These are phyloP conservation scores for Craseonycteris thonglongyai DNA, from an alignment of 2,113 vertebrate species.

Conservation along the genomic window DNA sequence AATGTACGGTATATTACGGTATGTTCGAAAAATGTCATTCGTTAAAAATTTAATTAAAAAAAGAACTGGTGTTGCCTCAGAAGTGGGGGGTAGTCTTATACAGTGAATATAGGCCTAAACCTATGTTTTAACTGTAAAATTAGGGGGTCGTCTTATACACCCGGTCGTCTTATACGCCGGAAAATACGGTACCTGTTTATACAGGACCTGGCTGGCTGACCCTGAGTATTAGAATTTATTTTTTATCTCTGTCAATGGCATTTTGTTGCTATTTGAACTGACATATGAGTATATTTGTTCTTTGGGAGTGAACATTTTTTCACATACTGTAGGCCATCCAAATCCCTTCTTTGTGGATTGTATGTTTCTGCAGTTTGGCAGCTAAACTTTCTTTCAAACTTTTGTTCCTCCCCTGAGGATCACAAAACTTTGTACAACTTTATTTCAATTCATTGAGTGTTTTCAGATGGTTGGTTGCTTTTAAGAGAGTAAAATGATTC, in stretches of 20 bases:
- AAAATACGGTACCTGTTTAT: background rate
- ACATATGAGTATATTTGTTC: background rate
- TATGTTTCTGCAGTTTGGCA: conserved; percentile 46
- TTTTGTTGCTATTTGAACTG: background rate
- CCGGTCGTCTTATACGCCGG: too few relatives aligned
- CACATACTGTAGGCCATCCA: background rate
- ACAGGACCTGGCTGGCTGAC: background rate
- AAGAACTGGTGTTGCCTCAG: too few relatives aligned
- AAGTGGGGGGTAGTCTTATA: too few relatives aligned
- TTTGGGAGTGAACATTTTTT: background rate
- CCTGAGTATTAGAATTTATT: background rate
- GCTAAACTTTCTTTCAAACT: conserved; percentile 46
- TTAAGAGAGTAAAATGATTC: conserved; percentile 58
- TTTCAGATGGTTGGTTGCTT: conserved; percentile 69
- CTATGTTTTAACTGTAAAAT: too few relatives aligned
- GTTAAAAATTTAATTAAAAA: too few relatives aligned
- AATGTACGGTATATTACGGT: too few relatives aligned
- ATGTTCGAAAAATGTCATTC: too few relatives aligned
- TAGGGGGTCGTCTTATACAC: too few relatives aligned
- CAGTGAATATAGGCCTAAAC: too few relatives aligned
- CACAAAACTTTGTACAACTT: conserved; percentile 66
- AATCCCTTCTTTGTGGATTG: background rate
- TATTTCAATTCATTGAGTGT: conserved; percentile 58
- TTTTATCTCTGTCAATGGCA: background rate
- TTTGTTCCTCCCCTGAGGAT: conserved; percentile 69